Evolutionary conservation across 2,888 invertebrate species (phyloP).

Genomic region (Neoaliturus tenellus): DNA sequence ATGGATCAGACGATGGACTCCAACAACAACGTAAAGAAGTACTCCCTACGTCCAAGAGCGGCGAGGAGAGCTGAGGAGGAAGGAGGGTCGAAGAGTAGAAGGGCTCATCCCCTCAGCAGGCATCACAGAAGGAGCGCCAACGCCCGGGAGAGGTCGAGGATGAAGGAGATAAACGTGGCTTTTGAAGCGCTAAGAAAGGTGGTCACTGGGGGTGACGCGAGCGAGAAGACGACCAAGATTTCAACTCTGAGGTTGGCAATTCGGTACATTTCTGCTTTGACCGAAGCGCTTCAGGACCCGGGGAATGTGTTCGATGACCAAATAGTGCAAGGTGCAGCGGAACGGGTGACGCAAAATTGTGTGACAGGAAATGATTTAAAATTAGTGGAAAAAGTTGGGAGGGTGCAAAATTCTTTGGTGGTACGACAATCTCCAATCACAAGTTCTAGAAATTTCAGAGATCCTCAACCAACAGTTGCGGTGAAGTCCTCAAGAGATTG

Average conservation of each 20-base stretch:
- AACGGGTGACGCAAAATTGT: neutral
- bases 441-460: neutral
- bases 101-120: conserved; percentile 83
- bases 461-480: neutral
- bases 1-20: conserved; percentile 15
- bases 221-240: conserved; percentile 91
- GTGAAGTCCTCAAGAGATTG: neutral
- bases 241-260: conserved; percentile 91
- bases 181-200: conserved; percentile 88
- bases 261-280: conserved; percentile 88
- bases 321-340: neutral
- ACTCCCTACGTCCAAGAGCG: neutral
- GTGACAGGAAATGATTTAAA: neutral
- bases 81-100: conserved; percentile 60
- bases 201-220: conserved; percentile 75
- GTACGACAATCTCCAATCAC: neutral
- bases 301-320: conserved; percentile 65
- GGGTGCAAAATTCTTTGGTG: neutral
- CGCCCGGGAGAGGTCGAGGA: conserved; percentile 89
- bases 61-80: neutral
- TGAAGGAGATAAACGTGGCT: conserved; percentile 93
- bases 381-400: neutral
- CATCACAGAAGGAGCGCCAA: conserved; percentile 95
- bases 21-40: conserved; percentile 14
- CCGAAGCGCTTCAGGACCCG: conserved; percentile 75